phyloP scores from a whole-genome alignment of 1,140 invertebrate species.

The Sycophaga agraensis region DNA sequence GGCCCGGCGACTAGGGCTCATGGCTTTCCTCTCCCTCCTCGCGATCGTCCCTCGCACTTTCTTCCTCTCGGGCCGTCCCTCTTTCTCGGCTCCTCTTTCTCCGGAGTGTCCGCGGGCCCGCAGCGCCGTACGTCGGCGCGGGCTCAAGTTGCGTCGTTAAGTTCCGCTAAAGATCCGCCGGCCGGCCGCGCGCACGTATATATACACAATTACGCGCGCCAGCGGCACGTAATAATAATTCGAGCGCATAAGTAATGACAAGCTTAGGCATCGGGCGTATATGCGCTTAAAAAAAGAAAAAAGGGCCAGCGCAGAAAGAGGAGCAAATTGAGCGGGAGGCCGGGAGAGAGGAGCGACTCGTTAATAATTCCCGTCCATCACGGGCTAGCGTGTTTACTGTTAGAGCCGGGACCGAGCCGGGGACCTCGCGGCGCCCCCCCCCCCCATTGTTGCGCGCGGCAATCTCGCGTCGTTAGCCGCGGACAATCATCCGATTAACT shows the following conservation, averaged over 20 bases:
- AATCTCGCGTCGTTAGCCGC: too few relatives aligned
- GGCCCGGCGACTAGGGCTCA: too few relatives aligned
- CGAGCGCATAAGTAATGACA: conserved; percentile 27
- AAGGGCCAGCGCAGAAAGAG: neutral
- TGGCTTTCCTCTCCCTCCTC: neutral
- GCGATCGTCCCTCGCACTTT: neutral
- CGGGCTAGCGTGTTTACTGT: too few relatives aligned
- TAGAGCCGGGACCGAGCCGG: too few relatives aligned
- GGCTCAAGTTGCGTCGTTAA: conserved; percentile 25
- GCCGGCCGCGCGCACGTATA: too few relatives aligned
- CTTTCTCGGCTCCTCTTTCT: neutral
- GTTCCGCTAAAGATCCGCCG: conserved; percentile 23
- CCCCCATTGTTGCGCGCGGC: too few relatives aligned
- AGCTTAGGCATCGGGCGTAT: conserved; percentile 14
- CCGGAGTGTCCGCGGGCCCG: neutral
- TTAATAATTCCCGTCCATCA: neutral
- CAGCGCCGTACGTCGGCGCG: neutral
- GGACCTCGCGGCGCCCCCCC: too few relatives aligned
- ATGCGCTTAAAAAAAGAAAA: neutral
- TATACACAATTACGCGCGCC: neutral
- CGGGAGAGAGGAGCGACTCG: neutral
- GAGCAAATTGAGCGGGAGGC: conserved; percentile 5
- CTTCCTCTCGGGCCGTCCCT: neutral
- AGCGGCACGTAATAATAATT: conserved; percentile 16
- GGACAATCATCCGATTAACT: too few relatives aligned